Base-by-base conservation (phyloP, 2,888 invertebrate genomes). In the Xestia sexstrigata region DNA sequence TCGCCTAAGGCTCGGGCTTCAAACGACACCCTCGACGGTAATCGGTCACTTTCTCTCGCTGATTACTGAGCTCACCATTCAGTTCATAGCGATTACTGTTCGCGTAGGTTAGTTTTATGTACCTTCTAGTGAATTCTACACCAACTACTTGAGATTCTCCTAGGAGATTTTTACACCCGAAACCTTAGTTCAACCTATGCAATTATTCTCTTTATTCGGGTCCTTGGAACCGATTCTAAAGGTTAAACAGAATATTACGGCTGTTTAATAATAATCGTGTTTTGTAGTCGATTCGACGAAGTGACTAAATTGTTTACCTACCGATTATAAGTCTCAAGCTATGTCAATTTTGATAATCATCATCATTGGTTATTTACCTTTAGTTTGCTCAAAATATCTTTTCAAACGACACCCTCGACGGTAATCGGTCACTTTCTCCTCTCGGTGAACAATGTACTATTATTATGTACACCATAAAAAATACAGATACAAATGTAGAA, bases 41-140 rank as follows among this genome's bases (percentile, higher is more conserved):
- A n/a, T n/a, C n/a, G n/a, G n/a, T n/a, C n/a, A n/a, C n/a, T n/a
- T n/a, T n/a, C n/a, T n/a, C n/a, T n/a, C n/a, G n/a, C n/a, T n/a
- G 70, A 63, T 70, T 26, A 70, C 60, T 63, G 35, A 45, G 26
- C 45, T 63, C 77, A 55, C 45, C 17, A n/a, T n/a, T 23, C 62
- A 39, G 35, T 68, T 42, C 23, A 6, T 3, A 69, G 1, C 23
- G 63, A 63, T 77, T 78, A 69, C 17, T 45, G 35, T 62, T 45
- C 2, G 13, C 13, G 17, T 55, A 55, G 52, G 62, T 69, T 62
- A 77, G 60, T 45, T 35, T 26, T 68, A 62, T n/a, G 60, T 62
- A 0, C 1, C 7, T n/a, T 62, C n/a, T 77, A 62, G 39, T 66
- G 13, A 67, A 30, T 76, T 74, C 30, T 39, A 11, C 45, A 17